These are phyloP conservation scores for Urocynchramus pylzowi DNA, from an alignment of 2,113 vertebrate species.

Conservation along the genomic window DNA sequence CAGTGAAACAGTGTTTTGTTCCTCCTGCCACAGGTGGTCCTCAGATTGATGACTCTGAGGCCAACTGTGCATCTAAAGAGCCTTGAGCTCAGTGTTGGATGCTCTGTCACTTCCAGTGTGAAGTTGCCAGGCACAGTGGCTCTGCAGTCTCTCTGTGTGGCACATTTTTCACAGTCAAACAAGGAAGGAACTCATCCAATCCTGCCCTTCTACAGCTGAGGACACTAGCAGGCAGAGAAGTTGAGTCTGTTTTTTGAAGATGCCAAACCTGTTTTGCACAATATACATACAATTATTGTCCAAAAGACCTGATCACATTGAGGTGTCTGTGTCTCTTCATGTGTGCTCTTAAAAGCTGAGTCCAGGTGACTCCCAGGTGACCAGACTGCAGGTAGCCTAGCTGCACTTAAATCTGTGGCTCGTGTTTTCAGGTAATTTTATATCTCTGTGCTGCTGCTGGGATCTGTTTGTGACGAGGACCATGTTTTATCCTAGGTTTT, in stretches of 20 bases:
- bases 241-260: background rate
- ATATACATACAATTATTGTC: background rate
- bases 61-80: background rate
- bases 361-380: background rate
- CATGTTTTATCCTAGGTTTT: conserved; percentile 80
- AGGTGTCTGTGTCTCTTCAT: background rate
- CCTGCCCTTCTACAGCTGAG: background rate
- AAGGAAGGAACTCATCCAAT: background rate
- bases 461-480: background rate
- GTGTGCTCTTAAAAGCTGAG: background rate
- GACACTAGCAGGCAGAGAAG: background rate
- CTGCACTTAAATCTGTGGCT: background rate
- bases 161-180: background rate
- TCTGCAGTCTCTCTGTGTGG: background rate
- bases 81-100: background rate
- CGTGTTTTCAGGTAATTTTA: background rate
- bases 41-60: background rate
- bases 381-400: background rate
- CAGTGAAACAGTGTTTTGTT: background rate
- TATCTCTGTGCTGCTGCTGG: background rate
- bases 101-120: background rate
- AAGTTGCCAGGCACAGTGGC: background rate
- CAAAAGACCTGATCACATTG: background rate
- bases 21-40: background rate
- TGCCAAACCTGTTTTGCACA: background rate